These are phyloP conservation scores for Mamestra brassicae DNA, from an alignment of 2,888 invertebrate genomes.

Conservation along the genomic window DNA sequence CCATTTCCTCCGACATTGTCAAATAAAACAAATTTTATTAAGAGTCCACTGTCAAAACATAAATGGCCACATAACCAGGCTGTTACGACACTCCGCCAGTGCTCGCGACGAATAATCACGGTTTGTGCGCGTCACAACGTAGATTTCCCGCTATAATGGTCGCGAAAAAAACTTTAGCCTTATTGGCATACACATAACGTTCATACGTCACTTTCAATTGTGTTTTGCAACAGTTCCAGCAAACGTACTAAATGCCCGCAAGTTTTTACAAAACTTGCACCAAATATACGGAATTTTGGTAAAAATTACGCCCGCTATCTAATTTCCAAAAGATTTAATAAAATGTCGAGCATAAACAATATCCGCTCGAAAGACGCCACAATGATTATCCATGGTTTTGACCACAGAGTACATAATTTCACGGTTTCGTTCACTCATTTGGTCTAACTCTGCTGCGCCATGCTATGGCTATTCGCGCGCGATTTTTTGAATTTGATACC, in stretches of 20 bases:
- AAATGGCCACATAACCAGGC: conserved; percentile 85
- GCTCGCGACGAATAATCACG: conserved; percentile 81
- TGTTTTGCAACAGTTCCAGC: conserved; percentile 30
- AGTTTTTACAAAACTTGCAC: conserved; percentile 49
- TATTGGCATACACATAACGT: conserved; percentile 71
- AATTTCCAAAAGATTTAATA: conserved; percentile 79
- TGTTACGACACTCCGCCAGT: conserved; percentile 81
- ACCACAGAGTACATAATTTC: neutral
- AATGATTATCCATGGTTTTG: conserved; percentile 72
- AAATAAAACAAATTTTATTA: conserved; percentile 81
- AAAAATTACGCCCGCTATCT: conserved; percentile 75
- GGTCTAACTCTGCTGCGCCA: neutral
- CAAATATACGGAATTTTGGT: conserved; percentile 65
- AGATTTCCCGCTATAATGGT: conserved; percentile 89
- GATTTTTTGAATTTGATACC: no score
- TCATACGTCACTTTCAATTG: conserved; percentile 55
- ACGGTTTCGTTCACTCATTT: conserved; percentile 24
- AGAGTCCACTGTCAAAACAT: conserved; percentile 81
- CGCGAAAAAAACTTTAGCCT: conserved; percentile 75
- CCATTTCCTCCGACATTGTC: conserved; percentile 90
- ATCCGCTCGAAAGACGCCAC: conserved; percentile 86
- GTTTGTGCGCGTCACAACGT: conserved; percentile 87
- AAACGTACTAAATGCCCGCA: conserved; percentile 28
- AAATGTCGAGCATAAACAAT: conserved; percentile 88
- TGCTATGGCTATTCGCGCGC: no score